Evolutionary conservation across 2,888 invertebrate genomes (phyloP).

Genomic region (Chironomus tentans): DNA sequence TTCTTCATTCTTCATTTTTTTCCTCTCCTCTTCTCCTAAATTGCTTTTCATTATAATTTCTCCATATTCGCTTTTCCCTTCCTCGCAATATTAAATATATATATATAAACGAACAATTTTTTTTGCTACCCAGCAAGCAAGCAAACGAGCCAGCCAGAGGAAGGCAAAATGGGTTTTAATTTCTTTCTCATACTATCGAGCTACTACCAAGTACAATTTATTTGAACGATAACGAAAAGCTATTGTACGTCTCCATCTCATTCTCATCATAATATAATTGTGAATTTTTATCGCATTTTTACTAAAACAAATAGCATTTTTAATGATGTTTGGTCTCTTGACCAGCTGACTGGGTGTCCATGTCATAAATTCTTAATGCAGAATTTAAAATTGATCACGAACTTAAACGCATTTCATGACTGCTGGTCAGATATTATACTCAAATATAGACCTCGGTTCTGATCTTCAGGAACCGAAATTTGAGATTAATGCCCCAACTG

Average conservation of each 20-base stretch:
- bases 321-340: neutral
- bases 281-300: neutral
- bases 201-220: neutral
- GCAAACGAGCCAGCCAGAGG: neutral
- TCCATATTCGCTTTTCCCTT: neutral
- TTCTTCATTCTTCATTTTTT: constrained; percentile 18
- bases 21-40: constrained; percentile 12
- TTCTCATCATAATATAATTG: constrained; percentile 1
- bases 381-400: no score
- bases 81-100: neutral
- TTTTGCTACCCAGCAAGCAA: neutral
- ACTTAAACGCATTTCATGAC: no score
- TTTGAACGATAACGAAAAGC: constrained; percentile 2
- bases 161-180: constrained; percentile 19
- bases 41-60: constrained; percentile 26
- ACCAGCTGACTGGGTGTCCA: neutral
- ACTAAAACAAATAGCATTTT: no score
- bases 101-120: neutral
- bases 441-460: no score
- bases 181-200: neutral
- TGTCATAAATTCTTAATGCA: no score
- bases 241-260: neutral
- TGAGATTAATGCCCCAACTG: no score
- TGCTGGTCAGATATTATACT: no score
- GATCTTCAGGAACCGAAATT: no score